These are phyloP conservation scores for human (Homo sapiens) DNA, from an alignment of 2,113 vertebrate genomes.

Conservation along the genomic window GRCh38 chrY:17161001-17161500, in stretches of 20 bases:
- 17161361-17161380: too few relatives aligned
- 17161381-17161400: fast-evolving
- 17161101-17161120: too few relatives aligned
- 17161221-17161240: not conserved
- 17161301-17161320: not conserved
- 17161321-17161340: not conserved
- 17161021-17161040: too few relatives aligned
- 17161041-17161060: too few relatives aligned
- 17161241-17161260: not conserved
- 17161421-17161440: fast-evolving
- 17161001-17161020: too few relatives aligned
- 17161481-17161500: fast-evolving
- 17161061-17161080: too few relatives aligned
- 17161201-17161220: too few relatives aligned
- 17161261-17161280: not conserved
- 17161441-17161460: fast-evolving
- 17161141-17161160: too few relatives aligned
- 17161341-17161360: not conserved
- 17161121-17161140: too few relatives aligned
- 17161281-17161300: not conserved
- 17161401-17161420: fast-evolving
- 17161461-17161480: not conserved
- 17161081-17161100: too few relatives aligned
- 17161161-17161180: too few relatives aligned
- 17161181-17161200: too few relatives aligned